Evolutionary conservation across 2,888 invertebrate species (phyloP).

Genomic region (Dicranocentrus wangi): DNA sequence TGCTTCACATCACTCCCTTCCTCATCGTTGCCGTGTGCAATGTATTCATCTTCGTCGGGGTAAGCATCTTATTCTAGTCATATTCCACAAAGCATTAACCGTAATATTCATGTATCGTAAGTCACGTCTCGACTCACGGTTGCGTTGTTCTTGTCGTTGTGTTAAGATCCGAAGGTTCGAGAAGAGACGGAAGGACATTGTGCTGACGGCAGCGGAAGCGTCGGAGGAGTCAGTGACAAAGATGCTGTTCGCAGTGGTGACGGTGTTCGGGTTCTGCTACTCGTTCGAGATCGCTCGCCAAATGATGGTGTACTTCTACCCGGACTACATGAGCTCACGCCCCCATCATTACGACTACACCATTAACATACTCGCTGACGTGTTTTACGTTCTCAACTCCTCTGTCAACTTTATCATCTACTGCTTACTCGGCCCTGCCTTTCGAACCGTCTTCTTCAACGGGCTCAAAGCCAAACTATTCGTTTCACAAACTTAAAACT

Average conservation of each 20-base stretch:
- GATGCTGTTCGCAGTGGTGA: conserved; percentile 49
- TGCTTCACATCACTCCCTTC: conserved; percentile 58
- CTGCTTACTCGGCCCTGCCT: conserved; percentile 30
- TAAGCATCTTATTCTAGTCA: conserved; percentile 17
- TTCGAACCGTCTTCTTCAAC: conserved; percentile 31
- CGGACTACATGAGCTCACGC: background rate
- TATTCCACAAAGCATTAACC: too few species aligned
- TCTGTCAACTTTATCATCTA: conserved; percentile 43
- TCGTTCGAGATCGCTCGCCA: conserved; percentile 56
- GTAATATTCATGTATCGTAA: too few species aligned
- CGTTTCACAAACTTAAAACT: too few species aligned
- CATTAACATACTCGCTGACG: conserved; percentile 43
- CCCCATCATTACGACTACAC: conserved; percentile 53
- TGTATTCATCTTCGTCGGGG: conserved; percentile 39
- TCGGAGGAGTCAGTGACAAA: conserved; percentile 32
- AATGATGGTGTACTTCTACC: conserved; percentile 15
- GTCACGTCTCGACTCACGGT: too few species aligned
- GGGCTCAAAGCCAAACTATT: too few species aligned
- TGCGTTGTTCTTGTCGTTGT: too few species aligned
- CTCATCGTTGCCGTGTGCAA: conserved; percentile 43
- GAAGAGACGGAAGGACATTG: too few species aligned
- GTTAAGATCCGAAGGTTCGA: too few species aligned
- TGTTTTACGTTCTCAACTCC: conserved; percentile 17
- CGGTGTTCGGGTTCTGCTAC: conserved; percentile 62
- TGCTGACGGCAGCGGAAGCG: too few species aligned